phyloP scores from a whole-genome alignment of 1,140 invertebrate genomes.

The Helicoverpa armigera region DNA sequence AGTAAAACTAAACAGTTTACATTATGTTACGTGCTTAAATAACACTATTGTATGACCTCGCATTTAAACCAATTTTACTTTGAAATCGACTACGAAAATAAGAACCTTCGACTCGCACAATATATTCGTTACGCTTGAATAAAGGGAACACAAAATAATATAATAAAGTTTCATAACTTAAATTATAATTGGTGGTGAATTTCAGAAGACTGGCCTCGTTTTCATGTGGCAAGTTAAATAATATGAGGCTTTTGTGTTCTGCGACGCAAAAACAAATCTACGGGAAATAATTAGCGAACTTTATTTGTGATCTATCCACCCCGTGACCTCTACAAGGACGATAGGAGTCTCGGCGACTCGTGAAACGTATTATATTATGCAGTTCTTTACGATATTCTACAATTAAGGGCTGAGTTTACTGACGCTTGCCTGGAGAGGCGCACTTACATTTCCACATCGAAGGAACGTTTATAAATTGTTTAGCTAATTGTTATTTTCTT shows the following conservation, averaged over 20 bases:
- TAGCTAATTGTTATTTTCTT: conserved; percentile 8
- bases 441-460: conserved; percentile 7
- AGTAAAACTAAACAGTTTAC: background rate
- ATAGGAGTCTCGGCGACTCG: conserved; percentile 26
- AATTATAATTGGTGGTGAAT: conserved; percentile 26
- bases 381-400: conserved; percentile 28
- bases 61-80: background rate
- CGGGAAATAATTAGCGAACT: background rate
- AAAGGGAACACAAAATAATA: conserved; percentile 19
- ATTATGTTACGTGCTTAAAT: background rate
- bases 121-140: conserved; percentile 28
- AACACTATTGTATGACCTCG: conserved; percentile 9
- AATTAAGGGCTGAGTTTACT: conserved; percentile 20
- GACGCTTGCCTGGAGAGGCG: conserved; percentile 16
- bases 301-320: conserved; percentile 19
- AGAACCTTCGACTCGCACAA: conserved; percentile 25
- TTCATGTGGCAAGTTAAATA: conserved; percentile 33
- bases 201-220: conserved; percentile 28
- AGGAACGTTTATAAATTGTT: conserved; percentile 10
- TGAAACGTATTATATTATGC: conserved; percentile 9
- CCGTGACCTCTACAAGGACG: conserved; percentile 39
- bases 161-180: conserved; percentile 2
- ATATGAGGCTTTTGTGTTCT: background rate
- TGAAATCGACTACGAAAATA: background rate
- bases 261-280: conserved; percentile 5